A percentile compares a stretch with the other conserved stretches of the same genome.
Conservation (phyloP, 2,113 vertebrate genomes). For the Dasyurus viverrinus region DNA sequence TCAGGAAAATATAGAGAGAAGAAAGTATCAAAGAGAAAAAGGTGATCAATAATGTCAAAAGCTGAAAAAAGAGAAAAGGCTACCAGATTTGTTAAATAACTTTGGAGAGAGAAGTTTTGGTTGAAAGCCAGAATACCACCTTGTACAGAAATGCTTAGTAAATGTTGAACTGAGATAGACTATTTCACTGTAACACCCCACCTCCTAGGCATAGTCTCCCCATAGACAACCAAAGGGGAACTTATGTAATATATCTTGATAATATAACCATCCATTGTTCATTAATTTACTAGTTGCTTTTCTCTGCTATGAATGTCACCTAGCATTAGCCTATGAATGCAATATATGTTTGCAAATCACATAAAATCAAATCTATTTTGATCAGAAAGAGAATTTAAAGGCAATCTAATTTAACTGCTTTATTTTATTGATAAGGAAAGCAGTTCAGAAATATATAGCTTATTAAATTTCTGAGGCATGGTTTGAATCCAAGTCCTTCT, state of each 20-base stretch:
- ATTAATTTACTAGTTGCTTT: background rate
- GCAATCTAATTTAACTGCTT: background rate
- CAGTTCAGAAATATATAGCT: background rate
- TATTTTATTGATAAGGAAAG: background rate
- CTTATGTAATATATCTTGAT: background rate
- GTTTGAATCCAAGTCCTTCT: background rate
- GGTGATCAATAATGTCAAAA: too few species aligned
- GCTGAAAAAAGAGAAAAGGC: too few species aligned
- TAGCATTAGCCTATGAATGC: background rate
- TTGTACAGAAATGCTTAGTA: too few species aligned
- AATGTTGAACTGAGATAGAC: background rate
- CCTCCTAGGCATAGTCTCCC: background rate
- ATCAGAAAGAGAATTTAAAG: background rate
- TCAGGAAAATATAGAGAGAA: too few species aligned
- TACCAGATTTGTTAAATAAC: too few species aligned
- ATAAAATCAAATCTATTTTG: background rate
- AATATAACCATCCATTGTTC: background rate
- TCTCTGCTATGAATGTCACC: background rate
- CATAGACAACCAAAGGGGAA: background rate
- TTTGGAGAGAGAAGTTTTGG: too few species aligned
- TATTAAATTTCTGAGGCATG: background rate
- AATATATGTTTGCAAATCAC: background rate
- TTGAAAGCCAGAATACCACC: too few species aligned
- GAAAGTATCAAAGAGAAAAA: too few species aligned
- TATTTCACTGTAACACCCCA: background rate